A percentile compares a stretch with the other conserved stretches of the same genome.
Conservation (phyloP, 2,113 vertebrate genomes). For the Grantiella picta region DNA sequence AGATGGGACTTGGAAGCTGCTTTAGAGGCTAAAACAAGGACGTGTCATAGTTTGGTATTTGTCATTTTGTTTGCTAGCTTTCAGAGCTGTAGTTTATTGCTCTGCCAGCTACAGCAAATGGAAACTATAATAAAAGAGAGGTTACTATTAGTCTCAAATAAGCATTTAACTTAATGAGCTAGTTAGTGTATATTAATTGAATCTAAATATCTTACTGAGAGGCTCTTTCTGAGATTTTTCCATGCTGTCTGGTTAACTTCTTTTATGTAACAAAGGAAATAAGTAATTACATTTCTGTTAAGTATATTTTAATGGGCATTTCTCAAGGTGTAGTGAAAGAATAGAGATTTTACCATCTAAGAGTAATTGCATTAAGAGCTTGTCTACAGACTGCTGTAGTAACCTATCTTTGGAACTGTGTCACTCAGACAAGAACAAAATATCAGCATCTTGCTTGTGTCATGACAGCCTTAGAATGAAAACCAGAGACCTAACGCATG, state of each 20-base stretch:
- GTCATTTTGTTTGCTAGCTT: slow-evolving; percentile 3
- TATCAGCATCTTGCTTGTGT: background rate
- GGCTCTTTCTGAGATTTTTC: slow-evolving; percentile 38
- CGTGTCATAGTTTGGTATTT: background rate
- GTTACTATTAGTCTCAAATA: slow-evolving; percentile 50
- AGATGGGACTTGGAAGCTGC: background rate
- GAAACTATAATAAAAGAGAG: slow-evolving; percentile 12
- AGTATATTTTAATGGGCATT: slow-evolving; percentile 58
- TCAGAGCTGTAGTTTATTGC: slow-evolving; percentile 12
- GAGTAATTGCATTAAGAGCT: slow-evolving; percentile 45
- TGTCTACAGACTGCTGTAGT: background rate
- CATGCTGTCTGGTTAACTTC: slow-evolving; percentile 62
- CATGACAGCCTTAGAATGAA: background rate
- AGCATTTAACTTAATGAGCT: slow-evolving; percentile 64
- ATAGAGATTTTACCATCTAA: slow-evolving; percentile 31
- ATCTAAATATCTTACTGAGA: slow-evolving; percentile 59
- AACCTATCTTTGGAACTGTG: background rate
- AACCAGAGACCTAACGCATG: background rate
- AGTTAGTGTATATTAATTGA: slow-evolving; percentile 66
- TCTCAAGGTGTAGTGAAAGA: slow-evolving; percentile 50
- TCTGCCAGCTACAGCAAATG: background rate
- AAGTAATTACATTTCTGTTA: slow-evolving; percentile 64
- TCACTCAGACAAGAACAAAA: background rate
- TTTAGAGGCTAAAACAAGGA: background rate
- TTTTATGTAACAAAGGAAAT: slow-evolving; percentile 66